phyloP scores from a whole-genome alignment of 1,140 invertebrate species.

The Cecropterus lyciades region DNA sequence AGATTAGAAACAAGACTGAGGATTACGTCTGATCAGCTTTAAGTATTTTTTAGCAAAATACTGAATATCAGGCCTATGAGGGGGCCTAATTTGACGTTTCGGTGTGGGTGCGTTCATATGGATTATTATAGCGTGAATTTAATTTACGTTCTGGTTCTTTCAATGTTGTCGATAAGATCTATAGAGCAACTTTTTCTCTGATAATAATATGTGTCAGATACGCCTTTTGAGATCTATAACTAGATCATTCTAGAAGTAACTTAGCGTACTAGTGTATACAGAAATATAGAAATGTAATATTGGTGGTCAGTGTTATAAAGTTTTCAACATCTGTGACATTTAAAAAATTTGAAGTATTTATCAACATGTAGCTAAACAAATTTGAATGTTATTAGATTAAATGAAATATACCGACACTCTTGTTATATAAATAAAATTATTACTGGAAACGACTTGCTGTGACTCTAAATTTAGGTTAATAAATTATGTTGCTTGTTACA shows the following conservation, averaged over 20 bases:
- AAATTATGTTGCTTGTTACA: conserved; percentile 51
- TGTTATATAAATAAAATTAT: conserved; percentile 31
- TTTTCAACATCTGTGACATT: conserved; percentile 27
- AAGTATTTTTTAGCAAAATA: conserved; percentile 38
- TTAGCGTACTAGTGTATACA: conserved; percentile 21
- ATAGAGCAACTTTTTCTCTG: conserved; percentile 16
- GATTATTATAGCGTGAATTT: conserved; percentile 8
- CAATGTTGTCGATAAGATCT: conserved; percentile 2
- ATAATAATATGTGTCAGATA: conserved; percentile 9
- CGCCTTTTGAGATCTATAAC: conserved; percentile 27
- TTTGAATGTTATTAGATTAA: conserved; percentile 36
- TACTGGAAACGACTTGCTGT: conserved; percentile 30
- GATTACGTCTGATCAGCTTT: conserved; percentile 46
- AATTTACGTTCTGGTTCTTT: conserved; percentile 9
- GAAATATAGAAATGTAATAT: conserved; percentile 29
- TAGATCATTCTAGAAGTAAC: conserved; percentile 19
- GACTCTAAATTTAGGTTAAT: conserved; percentile 38
- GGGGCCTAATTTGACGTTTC: conserved; percentile 25
- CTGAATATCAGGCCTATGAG: conserved; percentile 16
- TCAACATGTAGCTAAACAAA: conserved; percentile 35
- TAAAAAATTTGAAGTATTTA: conserved; percentile 27
- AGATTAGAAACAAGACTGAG: conserved; percentile 59
- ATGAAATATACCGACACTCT: conserved; percentile 34
- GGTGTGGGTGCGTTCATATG: conserved; percentile 25
- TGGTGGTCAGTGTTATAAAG: conserved; percentile 33